Base-by-base conservation (phyloP, 2,888 invertebrate genomes). In the Ernsta delagoae region DNA sequence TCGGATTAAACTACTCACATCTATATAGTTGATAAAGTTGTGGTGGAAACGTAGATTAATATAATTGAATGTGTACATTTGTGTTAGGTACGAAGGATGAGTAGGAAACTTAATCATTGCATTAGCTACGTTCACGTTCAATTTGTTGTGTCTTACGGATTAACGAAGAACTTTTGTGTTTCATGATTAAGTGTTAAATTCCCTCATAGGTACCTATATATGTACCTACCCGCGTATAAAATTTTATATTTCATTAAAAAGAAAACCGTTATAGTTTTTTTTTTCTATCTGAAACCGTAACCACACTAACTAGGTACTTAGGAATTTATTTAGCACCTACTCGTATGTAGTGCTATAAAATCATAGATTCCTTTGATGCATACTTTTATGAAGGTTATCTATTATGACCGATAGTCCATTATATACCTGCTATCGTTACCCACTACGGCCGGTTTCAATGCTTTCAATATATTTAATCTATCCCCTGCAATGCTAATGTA, bases 391-490 rank as follows among this genome's bases (percentile, higher is more conserved):
- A 0, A 50, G 50, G 16, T 50, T 50, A 7, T 50, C 16, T 50
- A 50, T 50, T 50, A 6, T 50, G 16, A 16, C 16, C 50, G 6
- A 16, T 48, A 11, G n/a, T 48, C 48, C 48, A 24, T 24, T 1
- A 36, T 57, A 34, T 34, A 57, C n/a, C n/a, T n/a, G n/a, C 36
- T 12, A 36, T 57, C 3, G 3, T 57, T 57, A 34, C 4, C 39
- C 39, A 36, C 12, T 59, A 59, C 7, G 34, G 6, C 5, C n/a
- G n/a, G 34, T 56, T 59, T 43, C 31, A 71, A 71, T 74, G 72
- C 71, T 75, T 77, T 77, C 77, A 79, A 76, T 78, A 75, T 75
- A 79, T 77, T 70, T 78, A 78, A 77, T 79, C 77, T 79, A 77
- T 79, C 77, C 78, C 75, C 77, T 75, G 75, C 79, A 79, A 78